Evolutionary conservation across 2,113 vertebrate species (phyloP).

Genomic region (Pyrgilauda ruficollis): DNA sequence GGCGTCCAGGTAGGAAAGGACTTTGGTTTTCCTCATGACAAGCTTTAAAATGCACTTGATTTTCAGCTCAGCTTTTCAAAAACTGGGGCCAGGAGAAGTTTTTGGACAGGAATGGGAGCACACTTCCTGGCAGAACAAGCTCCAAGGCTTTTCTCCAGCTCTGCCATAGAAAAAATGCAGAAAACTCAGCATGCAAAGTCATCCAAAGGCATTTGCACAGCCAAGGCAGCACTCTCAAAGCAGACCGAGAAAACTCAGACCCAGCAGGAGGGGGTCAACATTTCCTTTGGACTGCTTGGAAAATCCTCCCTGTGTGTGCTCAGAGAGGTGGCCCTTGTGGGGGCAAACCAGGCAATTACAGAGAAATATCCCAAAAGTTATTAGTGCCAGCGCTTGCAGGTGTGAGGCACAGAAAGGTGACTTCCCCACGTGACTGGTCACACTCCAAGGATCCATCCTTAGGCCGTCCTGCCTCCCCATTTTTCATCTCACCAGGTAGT

Average conservation of each 20-base stretch:
- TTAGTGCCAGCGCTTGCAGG: not conserved
- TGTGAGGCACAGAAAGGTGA: not conserved
- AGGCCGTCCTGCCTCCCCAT: not conserved
- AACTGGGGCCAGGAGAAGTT: not conserved
- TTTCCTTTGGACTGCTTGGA: not conserved
- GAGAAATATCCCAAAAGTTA: not conserved
- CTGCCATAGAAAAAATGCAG: not conserved
- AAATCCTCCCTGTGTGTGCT: not conserved
- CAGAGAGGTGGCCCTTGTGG: not conserved
- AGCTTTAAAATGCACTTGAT: not conserved
- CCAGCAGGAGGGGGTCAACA: not conserved
- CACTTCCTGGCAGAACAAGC: not conserved
- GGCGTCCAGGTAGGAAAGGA: not conserved
- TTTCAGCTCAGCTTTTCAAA: not conserved
- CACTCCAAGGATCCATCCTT: not conserved
- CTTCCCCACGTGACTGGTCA: not conserved
- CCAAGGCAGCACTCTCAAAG: not conserved
- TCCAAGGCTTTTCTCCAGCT: not conserved
- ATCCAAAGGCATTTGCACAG: not conserved
- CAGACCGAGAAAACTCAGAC: not conserved
- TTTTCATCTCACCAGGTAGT: slow-evolving; percentile 30
- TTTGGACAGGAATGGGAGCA: not conserved
- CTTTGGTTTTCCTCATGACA: not conserved
- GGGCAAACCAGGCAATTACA: not conserved
- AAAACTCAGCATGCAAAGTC: not conserved